Percentiles rank a stretch among this genome's conserved stretches.
Conservation (phyloP, 1,140 invertebrate genomes). For the Odontomachus brunneus region DNA sequence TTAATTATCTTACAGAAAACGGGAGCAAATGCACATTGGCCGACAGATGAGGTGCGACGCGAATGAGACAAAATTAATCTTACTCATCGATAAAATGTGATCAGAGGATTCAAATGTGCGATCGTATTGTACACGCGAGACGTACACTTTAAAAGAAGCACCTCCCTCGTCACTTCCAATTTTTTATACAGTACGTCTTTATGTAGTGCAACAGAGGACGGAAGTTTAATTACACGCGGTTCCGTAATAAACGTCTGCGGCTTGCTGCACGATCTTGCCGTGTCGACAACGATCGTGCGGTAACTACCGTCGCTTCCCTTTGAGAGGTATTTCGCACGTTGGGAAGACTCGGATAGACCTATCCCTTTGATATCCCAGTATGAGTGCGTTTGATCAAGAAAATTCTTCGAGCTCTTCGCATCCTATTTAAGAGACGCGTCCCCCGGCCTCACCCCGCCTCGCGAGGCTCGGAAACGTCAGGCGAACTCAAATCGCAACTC, state of each 20-base stretch:
- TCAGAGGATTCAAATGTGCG: no score
- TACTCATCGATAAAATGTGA: no score
- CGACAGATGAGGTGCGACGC: no score
- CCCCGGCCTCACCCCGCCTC: no score
- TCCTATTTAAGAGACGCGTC: conserved; percentile 24
- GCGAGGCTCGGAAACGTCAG: neutral
- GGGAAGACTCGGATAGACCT: conserved; percentile 12
- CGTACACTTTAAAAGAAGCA: no score
- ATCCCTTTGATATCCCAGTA: conserved; percentile 36
- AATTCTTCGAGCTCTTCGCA: neutral
- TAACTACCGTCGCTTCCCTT: conserved; percentile 31
- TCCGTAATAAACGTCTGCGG: conserved; percentile 12
- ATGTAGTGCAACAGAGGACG: neutral
- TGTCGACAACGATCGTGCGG: neutral
- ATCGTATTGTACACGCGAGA: neutral
- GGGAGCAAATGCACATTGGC: no score
- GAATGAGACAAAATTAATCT: no score
- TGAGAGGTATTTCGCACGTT: conserved; percentile 34
- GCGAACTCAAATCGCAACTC: conserved; percentile 41
- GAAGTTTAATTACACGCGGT: conserved; percentile 44
- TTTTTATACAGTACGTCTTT: neutral
- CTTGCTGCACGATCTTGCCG: neutral
- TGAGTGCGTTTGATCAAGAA: conserved; percentile 46
- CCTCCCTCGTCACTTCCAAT: no score
- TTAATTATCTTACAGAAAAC: no score